Conservation (phyloP, 2,113 vertebrate genomes). For the Oncorhynchus gorbuscha region DNA sequence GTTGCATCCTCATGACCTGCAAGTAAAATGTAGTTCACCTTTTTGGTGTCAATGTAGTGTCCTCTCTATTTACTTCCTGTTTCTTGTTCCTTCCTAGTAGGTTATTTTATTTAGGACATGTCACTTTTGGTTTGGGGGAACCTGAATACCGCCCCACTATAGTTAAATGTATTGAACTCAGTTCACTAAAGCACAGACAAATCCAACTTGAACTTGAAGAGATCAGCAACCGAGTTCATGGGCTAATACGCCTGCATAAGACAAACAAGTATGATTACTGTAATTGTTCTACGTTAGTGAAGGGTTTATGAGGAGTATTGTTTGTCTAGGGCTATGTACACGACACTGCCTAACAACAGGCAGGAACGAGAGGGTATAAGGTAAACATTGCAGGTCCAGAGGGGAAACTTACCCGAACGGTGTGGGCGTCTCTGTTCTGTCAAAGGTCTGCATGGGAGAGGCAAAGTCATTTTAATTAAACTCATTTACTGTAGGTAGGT, state of each 20-base stretch:
- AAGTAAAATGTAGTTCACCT: constrained; percentile 3
- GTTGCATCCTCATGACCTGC: constrained; percentile 90
- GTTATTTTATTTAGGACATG: neutral
- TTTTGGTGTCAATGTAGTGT: neutral
- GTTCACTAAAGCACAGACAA: neutral
- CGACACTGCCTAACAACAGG: constrained; percentile 31
- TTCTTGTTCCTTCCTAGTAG: neutral
- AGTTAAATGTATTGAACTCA: neutral
- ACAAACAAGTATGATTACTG: constrained; percentile 26
- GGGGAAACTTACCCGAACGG: constrained; percentile 66
- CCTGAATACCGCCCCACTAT: neutral
- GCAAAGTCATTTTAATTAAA: constrained; percentile 22
- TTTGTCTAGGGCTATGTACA: constrained; percentile 42
- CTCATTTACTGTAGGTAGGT: neutral
- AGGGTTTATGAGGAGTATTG: constrained; percentile 2
- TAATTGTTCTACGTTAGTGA: constrained; percentile 22
- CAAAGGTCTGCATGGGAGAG: constrained; percentile 57
- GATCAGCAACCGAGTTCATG: constrained; percentile 11
- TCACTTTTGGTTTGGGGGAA: neutral
- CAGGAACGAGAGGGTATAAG: constrained; percentile 6
- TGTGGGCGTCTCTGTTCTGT: constrained; percentile 69
- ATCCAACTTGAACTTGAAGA: neutral
- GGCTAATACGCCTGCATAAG: constrained; percentile 10
- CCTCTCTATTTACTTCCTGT: neutral
- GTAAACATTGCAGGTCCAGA: constrained; percentile 2